These are phyloP conservation scores for Latrodectus elegans DNA, from an alignment of 2,888 invertebrate genomes.

Conservation along the genomic window DNA sequence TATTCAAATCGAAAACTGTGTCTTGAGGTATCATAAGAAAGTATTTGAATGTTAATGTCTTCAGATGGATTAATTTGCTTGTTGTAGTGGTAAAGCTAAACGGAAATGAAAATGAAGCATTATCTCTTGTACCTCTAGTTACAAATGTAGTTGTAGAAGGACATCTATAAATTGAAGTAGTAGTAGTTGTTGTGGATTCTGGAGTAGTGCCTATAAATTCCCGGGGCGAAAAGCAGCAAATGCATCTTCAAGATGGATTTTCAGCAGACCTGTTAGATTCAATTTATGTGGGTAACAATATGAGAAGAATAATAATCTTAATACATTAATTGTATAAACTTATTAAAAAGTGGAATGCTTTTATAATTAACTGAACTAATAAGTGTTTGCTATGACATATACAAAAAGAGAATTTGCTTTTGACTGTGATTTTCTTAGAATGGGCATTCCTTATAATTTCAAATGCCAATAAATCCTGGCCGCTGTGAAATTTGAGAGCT, in stretches of 20 bases:
- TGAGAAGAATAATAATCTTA: constrained; percentile 79
- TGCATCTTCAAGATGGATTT: constrained; percentile 98
- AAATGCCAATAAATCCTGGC: constrained; percentile 50
- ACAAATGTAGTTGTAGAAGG: constrained; percentile 98
- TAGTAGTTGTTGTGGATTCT: constrained; percentile 98
- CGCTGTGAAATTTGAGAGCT: constrained; percentile 40
- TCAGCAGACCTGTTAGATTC: constrained; percentile 99
- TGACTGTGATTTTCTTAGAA: constrained; percentile 69
- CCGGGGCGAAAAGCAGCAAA: constrained; percentile 98
- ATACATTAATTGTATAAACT: constrained; percentile 21
- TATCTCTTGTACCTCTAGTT: constrained; percentile 97
- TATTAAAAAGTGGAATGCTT: constrained; percentile 36
- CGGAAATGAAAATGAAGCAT: constrained; percentile 98
- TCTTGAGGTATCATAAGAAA: constrained; percentile 97
- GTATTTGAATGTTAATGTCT: constrained; percentile 99
- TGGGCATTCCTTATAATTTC: constrained; percentile 56
- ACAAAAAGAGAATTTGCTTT: constrained; percentile 59
- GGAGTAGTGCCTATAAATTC: constrained; percentile 96
- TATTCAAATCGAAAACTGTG: constrained; percentile 98
- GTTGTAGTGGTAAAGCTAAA: constrained; percentile 99
- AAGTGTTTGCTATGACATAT: constrained; percentile 31
- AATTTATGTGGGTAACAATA: constrained; percentile 99
- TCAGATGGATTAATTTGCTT: constrained; percentile 99
- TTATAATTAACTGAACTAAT: constrained; percentile 20
- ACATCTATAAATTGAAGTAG: constrained; percentile 98